Evolutionary conservation across 2,888 invertebrate genomes (phyloP).

Genomic region (Ormyrus rosae): DNA sequence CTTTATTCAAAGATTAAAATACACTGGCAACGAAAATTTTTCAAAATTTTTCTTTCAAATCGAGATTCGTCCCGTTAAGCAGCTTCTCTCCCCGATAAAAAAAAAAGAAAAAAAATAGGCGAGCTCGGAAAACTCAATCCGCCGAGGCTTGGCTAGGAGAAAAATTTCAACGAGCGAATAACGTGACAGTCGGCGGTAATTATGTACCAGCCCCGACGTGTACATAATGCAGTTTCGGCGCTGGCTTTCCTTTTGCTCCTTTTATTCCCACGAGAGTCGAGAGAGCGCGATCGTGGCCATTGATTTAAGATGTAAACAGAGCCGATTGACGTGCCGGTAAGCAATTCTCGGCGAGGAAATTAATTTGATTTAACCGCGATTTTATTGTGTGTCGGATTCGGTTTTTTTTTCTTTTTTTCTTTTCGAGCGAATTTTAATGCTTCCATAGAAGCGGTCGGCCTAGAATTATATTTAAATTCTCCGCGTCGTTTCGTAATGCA

Average conservation of each 20-base stretch:
- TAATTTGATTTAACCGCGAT: conserved; percentile 35
- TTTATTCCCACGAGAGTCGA: conserved; percentile 38
- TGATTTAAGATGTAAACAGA: conserved; percentile 49
- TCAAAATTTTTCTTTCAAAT: no score
- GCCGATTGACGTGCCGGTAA: conserved; percentile 32
- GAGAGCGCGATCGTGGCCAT: conserved; percentile 14
- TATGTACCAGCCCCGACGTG: not conserved
- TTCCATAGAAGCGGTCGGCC: not conserved
- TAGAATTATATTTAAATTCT: conserved; percentile 2
- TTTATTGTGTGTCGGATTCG: conserved; percentile 6
- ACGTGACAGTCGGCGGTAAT: conserved; percentile 32
- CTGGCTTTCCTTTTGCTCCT: conserved; percentile 36
- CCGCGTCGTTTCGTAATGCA: not conserved
- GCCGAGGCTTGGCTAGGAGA: not conserved
- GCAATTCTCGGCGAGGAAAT: conserved; percentile 13
- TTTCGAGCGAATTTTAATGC: not conserved
- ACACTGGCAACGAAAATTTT: no score
- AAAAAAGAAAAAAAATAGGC: no score
- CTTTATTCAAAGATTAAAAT: no score
- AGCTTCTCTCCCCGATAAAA: no score
- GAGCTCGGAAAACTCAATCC: no score
- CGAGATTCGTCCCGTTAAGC: no score
- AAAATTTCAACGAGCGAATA: conserved; percentile 9
- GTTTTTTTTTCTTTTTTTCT: not conserved
- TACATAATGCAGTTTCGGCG: conserved; percentile 39